These are phyloP conservation scores for Eidolon dupreanum DNA, from an alignment of 2,797 vertebrate species.

Conservation along the genomic window DNA sequence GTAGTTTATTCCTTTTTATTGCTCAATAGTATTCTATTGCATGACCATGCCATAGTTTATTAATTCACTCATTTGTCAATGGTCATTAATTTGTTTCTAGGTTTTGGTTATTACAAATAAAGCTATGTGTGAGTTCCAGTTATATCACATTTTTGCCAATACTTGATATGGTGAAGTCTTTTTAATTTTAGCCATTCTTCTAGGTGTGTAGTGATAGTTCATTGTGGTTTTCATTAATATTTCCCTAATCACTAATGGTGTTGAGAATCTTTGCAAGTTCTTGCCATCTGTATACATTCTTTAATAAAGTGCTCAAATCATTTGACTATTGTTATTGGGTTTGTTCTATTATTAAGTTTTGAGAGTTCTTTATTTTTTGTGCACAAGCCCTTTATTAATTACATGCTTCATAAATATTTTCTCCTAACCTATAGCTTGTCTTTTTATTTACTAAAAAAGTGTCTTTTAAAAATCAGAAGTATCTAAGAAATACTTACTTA, in stretches of 20 bases:
- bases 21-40: not conserved
- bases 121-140: not conserved
- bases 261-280: not conserved
- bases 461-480: not conserved
- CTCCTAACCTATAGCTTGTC: not conserved
- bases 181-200: not conserved
- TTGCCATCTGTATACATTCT: not conserved
- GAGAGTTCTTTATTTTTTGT: not conserved
- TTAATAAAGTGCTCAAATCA: not conserved
- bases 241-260: not conserved
- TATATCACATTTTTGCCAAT: not conserved
- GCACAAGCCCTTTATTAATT: not conserved
- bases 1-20: constrained; percentile 7
- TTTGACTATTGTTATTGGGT: constrained; percentile 18
- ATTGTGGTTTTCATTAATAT: not conserved
- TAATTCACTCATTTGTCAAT: not conserved
- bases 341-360: not conserved
- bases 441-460: not conserved
- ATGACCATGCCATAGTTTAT: not conserved
- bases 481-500: not conserved
- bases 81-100: not conserved
- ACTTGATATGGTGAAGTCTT: not conserved
- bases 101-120: not conserved
- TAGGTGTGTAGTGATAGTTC: not conserved
- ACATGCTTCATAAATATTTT: not conserved